Evolutionary conservation across 1,140 invertebrate genomes (phyloP).

Genomic region (Brachionus paranguensis): DNA sequence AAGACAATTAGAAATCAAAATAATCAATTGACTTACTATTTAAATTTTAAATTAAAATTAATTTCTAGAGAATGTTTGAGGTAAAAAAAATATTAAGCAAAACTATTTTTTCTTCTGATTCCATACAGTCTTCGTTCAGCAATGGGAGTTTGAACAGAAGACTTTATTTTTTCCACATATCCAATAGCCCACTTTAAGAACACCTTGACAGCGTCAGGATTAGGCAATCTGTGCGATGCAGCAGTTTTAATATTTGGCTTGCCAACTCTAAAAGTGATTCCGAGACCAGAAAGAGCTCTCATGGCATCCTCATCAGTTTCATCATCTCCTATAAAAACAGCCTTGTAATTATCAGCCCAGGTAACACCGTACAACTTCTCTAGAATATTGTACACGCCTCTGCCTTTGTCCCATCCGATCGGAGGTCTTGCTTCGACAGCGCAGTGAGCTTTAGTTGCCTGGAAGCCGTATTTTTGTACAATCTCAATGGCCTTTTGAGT

Average conservation of each 20-base stretch:
- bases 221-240: slow-evolving; percentile 18
- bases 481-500: slow-evolving; percentile 46
- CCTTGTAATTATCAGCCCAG: slow-evolving; percentile 80
- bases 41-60: background rate
- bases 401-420: slow-evolving; percentile 81
- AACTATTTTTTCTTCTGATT: background rate
- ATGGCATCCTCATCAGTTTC: slow-evolving; percentile 83
- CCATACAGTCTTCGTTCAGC: background rate
- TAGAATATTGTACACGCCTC: slow-evolving; percentile 79
- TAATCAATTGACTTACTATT: background rate
- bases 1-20: too few species aligned
- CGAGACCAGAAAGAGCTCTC: slow-evolving; percentile 70
- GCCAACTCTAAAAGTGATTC: slow-evolving; percentile 73
- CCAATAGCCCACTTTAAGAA: slow-evolving; percentile 36
- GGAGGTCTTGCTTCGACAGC: slow-evolving; percentile 79
- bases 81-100: background rate
- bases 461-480: slow-evolving; percentile 28
- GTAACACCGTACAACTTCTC: slow-evolving; percentile 80
- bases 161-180: slow-evolving; percentile 9
- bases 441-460: slow-evolving; percentile 62
- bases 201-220: background rate
- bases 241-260: slow-evolving; percentile 38
- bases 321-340: slow-evolving; percentile 83
- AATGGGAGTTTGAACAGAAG: background rate
- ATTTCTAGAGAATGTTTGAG: too few species aligned